Percentiles rank a stretch among this genome's conserved stretches.
These are phyloP conservation scores for Anthopleura sola DNA, from an alignment of 64 coral and sea anemone genomes.

Conservation along the genomic window DNA sequence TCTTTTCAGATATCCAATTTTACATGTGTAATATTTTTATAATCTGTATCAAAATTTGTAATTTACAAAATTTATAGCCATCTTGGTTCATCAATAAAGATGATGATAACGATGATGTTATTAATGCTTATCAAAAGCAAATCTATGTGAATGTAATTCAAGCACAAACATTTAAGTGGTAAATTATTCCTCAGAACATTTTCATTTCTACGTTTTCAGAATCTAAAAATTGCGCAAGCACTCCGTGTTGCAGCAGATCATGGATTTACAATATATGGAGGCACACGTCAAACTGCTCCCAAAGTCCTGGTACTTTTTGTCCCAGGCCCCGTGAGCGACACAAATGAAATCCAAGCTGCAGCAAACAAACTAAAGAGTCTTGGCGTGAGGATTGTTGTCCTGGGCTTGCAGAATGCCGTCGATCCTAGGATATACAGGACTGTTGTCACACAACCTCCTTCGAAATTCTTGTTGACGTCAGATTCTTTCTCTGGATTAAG, in stretches of 20 bases:
- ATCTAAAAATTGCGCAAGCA: slow-evolving; percentile 15
- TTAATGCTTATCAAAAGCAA: too few relatives aligned
- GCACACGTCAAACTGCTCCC: slow-evolving; percentile 33
- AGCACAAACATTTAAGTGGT: neutral
- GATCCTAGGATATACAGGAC: slow-evolving; percentile 30
- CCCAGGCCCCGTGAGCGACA: slow-evolving; percentile 23
- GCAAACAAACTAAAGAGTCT: slow-evolving; percentile 46
- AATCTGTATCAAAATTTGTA: too few relatives aligned
- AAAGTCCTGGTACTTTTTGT: slow-evolving; percentile 49
- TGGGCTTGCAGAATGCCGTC: slow-evolving; percentile 18
- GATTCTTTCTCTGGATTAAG: slow-evolving; percentile 9
- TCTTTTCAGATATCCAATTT: too few relatives aligned
- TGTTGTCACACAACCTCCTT: slow-evolving; percentile 29
- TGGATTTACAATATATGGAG: slow-evolving; percentile 53
- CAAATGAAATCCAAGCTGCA: slow-evolving; percentile 18
- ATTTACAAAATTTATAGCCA: too few relatives aligned
- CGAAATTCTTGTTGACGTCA: slow-evolving; percentile 42
- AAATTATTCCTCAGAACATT: neutral
- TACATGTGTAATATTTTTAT: too few relatives aligned
- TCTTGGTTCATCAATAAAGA: too few relatives aligned
- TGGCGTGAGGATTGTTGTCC: slow-evolving; percentile 42
- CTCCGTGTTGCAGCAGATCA: slow-evolving; percentile 18
- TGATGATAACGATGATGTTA: too few relatives aligned
- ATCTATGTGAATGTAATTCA: too few relatives aligned
- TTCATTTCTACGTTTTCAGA: neutral